phyloP scores from a whole-genome alignment of 2,888 invertebrate genomes.

The Acleris emargana region DNA sequence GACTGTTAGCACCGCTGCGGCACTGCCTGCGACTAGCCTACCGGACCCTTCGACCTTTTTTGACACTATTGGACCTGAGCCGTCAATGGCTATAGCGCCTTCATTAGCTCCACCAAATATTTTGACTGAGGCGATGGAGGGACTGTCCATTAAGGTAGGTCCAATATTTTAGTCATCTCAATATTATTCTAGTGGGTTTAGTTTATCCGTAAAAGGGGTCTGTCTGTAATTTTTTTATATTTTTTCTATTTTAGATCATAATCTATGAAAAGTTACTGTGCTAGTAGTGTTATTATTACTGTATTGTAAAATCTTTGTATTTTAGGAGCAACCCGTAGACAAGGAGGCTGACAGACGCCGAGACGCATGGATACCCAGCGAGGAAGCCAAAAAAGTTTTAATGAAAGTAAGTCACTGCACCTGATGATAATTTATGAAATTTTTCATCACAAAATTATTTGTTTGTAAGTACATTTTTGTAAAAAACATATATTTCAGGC shows the following conservation, averaged over 20 bases:
- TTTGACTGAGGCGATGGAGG: constrained; percentile 69
- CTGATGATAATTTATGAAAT: too few species aligned
- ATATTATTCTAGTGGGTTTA: neutral
- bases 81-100: constrained; percentile 57
- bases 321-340: constrained; percentile 75
- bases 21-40: constrained; percentile 67
- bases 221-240: neutral
- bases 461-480: too few species aligned
- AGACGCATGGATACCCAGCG: constrained; percentile 93
- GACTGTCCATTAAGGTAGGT: constrained; percentile 66
- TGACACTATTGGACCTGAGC: constrained; percentile 75
- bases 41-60: constrained; percentile 81
- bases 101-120: constrained; percentile 55
- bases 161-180: neutral
- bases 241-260: neutral
- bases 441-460: too few species aligned
- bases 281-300: too few species aligned
- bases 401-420: constrained; percentile 66
- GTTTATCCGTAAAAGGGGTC: too few species aligned
- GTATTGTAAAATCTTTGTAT: neutral
- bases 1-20: constrained; percentile 63
- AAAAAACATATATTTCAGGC: constrained; percentile 51
- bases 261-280: neutral
- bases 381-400: constrained; percentile 88
- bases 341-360: constrained; percentile 84